Evolutionary conservation across 2,888 invertebrate genomes (phyloP).

Genomic region (Callinectes sapidus): DNA sequence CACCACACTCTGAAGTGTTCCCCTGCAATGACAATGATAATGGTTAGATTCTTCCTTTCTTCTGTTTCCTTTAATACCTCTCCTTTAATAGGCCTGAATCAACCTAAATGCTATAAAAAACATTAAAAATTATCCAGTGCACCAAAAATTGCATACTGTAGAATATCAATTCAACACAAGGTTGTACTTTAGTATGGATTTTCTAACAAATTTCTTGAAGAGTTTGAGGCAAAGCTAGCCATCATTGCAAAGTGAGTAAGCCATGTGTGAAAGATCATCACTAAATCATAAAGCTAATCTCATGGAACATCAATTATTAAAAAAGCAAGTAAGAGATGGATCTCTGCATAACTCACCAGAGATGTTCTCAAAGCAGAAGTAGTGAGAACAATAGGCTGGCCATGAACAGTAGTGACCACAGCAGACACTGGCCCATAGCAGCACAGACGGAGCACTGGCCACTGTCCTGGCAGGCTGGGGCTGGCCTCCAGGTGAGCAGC

Average conservation of each 20-base stretch:
- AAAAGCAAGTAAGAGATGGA: not conserved
- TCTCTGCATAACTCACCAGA: not conserved
- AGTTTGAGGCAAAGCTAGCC: not conserved
- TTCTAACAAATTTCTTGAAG: not conserved
- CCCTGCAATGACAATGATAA: constrained; percentile 5
- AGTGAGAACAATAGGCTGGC: constrained; percentile 55
- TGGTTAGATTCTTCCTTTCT: not conserved
- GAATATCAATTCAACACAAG: not conserved
- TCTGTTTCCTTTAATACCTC: not conserved
- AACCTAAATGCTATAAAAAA: not conserved
- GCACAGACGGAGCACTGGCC: constrained; percentile 58
- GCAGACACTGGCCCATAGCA: constrained; percentile 63
- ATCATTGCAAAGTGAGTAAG: not conserved
- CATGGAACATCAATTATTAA: not conserved
- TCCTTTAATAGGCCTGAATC: not conserved
- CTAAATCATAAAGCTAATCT: not conserved
- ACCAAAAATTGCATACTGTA: not conserved
- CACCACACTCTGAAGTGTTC: constrained; percentile 41
- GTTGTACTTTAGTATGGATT: not conserved
- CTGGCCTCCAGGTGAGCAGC: constrained; percentile 58
- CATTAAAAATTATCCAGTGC: not conserved
- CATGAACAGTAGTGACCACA: constrained; percentile 51
- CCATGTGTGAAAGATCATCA: not conserved
- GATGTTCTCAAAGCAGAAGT: constrained; percentile 37
- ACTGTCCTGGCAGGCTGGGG: constrained; percentile 32